These are phyloP conservation scores for Pipistrellus pygmaeus DNA, from an alignment of 2,797 vertebrate genomes.

Conservation along the genomic window DNA sequence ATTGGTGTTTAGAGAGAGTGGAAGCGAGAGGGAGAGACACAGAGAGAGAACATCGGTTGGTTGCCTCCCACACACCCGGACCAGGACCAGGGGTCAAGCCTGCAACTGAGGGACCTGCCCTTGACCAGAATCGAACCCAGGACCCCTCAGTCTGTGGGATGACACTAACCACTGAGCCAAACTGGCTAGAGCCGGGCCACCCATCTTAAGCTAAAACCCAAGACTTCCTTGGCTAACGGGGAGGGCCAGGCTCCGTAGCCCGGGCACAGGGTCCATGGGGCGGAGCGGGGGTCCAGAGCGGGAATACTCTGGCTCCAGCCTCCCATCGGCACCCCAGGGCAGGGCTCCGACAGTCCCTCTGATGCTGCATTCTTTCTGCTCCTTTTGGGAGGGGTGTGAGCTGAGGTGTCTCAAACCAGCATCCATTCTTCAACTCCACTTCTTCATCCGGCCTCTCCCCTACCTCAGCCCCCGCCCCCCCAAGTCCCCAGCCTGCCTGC, in stretches of 20 bases:
- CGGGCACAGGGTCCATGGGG: background rate
- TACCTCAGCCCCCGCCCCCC: background rate
- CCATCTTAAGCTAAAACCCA: slow-evolving; percentile 84
- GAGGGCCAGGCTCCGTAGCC: slow-evolving; percentile 38
- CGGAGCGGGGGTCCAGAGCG: background rate
- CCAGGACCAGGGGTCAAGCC: too few relatives aligned
- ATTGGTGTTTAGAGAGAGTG: too few relatives aligned
- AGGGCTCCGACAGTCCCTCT: background rate
- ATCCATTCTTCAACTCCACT: background rate
- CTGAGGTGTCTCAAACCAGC: background rate
- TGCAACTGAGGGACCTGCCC: too few relatives aligned
- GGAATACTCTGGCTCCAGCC: background rate
- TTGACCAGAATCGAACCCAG: too few relatives aligned
- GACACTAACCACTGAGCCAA: too few relatives aligned
- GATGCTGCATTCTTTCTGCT: background rate
- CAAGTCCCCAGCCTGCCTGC: background rate
- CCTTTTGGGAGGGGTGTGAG: background rate
- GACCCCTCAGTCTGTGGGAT: too few relatives aligned
- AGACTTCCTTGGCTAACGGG: slow-evolving; percentile 77
- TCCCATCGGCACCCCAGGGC: too few relatives aligned
- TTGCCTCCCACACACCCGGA: too few relatives aligned
- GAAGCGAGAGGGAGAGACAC: too few relatives aligned
- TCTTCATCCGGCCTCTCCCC: background rate
- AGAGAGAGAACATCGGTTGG: too few relatives aligned
- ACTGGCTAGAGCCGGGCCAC: slow-evolving; percentile 21